Base-by-base conservation (phyloP, 2,797 vertebrate species). In the Acridotheres tristis region DNA sequence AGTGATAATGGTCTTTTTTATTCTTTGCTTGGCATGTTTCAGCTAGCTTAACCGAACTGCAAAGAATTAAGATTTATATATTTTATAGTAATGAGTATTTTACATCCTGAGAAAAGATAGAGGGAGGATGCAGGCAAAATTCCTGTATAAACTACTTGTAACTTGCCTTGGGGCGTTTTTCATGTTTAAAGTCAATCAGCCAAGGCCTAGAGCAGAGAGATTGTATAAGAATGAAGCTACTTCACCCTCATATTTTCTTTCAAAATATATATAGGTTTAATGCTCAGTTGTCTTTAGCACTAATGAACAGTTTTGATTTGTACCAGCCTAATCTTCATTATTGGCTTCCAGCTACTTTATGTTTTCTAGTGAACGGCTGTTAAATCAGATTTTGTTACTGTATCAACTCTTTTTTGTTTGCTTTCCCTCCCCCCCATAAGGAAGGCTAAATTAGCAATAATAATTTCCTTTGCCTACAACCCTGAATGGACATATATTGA, bases 371-470 rank as follows among this genome's bases (percentile, higher is more conserved):
- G 48, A 94, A 57, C 85, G 91, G 91, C 80, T 85, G 67, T 89
- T 82, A 90, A 96, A 74, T 79, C 87, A 91, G 80, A 81, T 77
- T 93, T 94, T 92, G 59, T 85, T 85, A 73, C 71, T 78, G 47
- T 75, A 82, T 93, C 66, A 57, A 73, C 75, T 74, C 57, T 69
- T 91, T 76, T 71, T 74, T 66, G 18, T 81, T 91, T 65, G 23
- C 90, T 91, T 71, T 62, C 42, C 42, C 75, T 91, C 84, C 72
- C 3, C 1, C 7, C 74, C 4, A 23, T 47, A 71, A 71, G 89
- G 81, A 77, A 80, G 86, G 55, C 73, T 83, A 85, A 89, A 92
- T 94, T 94, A 84, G 81, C 93, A 88, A 91, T 94, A 96, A 86
- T 43, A 72, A 78, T 94, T 91, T 89, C 90, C 87, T 95, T 95